These are phyloP conservation scores for Gallinago jamesoni DNA, from an alignment of 2,113 vertebrate genomes.

Conservation along the genomic window DNA sequence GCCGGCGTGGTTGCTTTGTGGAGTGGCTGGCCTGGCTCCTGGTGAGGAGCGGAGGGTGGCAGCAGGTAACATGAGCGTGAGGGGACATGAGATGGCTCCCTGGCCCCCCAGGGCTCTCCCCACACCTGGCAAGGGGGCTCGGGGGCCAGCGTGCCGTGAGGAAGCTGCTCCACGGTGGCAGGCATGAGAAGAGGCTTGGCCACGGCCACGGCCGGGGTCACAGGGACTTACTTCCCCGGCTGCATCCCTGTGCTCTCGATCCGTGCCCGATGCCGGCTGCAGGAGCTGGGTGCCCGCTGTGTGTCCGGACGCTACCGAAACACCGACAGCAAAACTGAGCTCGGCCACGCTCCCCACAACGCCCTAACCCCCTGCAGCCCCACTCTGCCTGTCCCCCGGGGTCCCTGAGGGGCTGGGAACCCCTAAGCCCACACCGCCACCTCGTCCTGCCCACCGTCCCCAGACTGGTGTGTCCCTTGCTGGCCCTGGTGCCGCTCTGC, in stretches of 20 bases:
- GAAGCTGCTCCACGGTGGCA: neutral
- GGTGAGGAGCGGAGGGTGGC: neutral
- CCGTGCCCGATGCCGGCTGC: neutral
- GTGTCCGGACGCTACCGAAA: neutral
- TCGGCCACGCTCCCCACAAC: fast-evolving
- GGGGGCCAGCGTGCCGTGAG: fast-evolving
- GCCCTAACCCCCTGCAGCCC: neutral
- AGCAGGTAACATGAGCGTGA: neutral
- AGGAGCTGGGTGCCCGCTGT: neutral
- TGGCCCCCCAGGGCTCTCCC: neutral
- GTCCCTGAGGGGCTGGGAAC: fast-evolving
- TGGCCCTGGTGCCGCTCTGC: neutral
- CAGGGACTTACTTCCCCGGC: constrained; percentile 12
- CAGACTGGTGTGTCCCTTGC: neutral
- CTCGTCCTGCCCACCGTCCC: neutral
- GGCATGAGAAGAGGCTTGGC: neutral
- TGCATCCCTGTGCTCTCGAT: neutral
- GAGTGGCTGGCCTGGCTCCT: neutral
- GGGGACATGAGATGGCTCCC: fast-evolving
- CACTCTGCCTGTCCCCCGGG: neutral
- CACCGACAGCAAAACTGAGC: neutral
- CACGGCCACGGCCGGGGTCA: fast-evolving
- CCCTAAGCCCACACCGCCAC: neutral
- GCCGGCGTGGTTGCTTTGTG: neutral
- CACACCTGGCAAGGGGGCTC: fast-evolving